These are phyloP conservation scores for Phataginus tricuspis DNA, from an alignment of 2,797 vertebrate species.

Conservation along the genomic window DNA sequence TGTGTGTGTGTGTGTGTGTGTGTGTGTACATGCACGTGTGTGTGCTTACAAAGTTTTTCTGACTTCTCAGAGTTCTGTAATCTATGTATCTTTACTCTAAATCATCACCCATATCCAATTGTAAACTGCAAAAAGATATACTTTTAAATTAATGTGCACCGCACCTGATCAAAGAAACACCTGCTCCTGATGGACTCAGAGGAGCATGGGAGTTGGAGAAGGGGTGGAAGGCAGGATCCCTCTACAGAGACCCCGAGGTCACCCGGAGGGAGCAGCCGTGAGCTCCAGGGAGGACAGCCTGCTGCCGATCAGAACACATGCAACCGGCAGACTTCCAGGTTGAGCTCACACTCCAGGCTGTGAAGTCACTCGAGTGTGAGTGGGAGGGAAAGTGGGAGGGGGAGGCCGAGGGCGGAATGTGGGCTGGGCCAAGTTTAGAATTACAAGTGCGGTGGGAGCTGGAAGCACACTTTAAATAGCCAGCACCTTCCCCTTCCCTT, in stretches of 20 bases:
- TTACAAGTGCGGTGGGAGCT: conserved; percentile 82
- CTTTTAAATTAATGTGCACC: neutral
- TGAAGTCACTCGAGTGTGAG: conserved; percentile 79
- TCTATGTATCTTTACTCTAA: neutral
- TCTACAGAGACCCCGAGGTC: neutral
- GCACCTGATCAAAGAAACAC: neutral
- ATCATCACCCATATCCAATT: neutral
- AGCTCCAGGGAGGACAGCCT: neutral
- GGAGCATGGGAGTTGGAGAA: neutral
- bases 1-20: neutral
- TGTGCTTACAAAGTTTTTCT: neutral
- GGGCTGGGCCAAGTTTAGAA: conserved; percentile 88
- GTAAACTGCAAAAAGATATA: neutral
- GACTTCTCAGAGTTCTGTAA: neutral
- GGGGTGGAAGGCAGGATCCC: neutral
- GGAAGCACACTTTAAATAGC: conserved; percentile 84
- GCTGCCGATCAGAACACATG: neutral
- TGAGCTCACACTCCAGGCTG: conserved; percentile 31
- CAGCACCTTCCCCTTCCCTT: conserved; percentile 80
- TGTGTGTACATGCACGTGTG: too few species aligned
- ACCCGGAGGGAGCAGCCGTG: neutral
- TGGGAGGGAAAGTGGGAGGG: conserved; percentile 25
- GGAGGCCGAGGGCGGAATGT: conserved; percentile 84
- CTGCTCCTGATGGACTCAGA: neutral
- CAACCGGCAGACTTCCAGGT: neutral